Evolutionary conservation across 2,797 vertebrate species (phyloP).

Genomic region (Podarcis lilfordi): DNA sequence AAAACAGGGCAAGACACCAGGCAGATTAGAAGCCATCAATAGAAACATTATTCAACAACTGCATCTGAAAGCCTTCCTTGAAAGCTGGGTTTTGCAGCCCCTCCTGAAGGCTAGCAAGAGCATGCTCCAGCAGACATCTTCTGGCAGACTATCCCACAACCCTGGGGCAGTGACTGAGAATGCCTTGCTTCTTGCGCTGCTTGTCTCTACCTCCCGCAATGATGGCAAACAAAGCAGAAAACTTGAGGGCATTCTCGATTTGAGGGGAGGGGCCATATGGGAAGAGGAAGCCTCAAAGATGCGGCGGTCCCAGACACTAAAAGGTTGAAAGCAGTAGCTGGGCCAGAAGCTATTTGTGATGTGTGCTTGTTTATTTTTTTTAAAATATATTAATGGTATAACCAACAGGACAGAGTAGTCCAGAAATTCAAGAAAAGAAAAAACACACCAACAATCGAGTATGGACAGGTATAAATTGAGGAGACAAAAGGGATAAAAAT

Average conservation of each 20-base stretch:
- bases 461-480: too few relatives aligned
- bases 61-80: background rate
- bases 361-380: background rate
- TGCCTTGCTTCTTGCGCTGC: background rate
- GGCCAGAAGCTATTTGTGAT: background rate
- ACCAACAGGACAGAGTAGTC: too few relatives aligned
- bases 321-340: background rate
- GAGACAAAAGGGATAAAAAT: too few relatives aligned
- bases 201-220: background rate
- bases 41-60: background rate
- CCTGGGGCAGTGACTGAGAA: background rate
- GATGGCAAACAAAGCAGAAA: conserved; percentile 9
- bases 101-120: background rate
- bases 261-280: background rate
- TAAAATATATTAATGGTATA: too few relatives aligned
- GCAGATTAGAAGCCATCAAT: background rate
- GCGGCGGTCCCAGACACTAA: background rate
- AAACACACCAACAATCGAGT: too few relatives aligned
- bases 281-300: background rate
- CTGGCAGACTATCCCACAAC: background rate
- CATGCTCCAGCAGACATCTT: background rate
- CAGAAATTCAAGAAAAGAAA: too few relatives aligned
- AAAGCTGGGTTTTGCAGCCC: background rate
- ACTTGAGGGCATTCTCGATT: background rate
- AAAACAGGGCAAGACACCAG: background rate